Conservation (phyloP, 2,888 invertebrate species). For the Elegia similella region DNA sequence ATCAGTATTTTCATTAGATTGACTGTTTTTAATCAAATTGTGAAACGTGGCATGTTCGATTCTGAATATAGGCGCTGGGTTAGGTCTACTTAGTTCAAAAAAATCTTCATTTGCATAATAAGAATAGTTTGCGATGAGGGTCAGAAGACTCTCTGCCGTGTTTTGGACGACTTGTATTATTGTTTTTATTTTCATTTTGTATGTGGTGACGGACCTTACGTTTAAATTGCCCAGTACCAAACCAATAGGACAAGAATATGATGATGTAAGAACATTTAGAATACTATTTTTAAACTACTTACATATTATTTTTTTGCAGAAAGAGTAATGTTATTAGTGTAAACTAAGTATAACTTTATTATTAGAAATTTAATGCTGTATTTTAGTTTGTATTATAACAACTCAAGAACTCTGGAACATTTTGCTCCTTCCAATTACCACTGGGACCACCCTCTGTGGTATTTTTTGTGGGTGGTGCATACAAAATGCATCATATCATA, state of each 20-base stretch:
- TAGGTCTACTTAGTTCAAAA: background rate
- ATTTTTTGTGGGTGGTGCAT: too few relatives aligned
- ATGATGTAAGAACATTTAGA: conserved; percentile 75
- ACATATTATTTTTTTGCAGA: too few relatives aligned
- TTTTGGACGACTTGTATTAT: conserved; percentile 83
- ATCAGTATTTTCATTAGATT: background rate
- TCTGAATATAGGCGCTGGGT: background rate
- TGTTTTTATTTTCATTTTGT: conserved; percentile 83
- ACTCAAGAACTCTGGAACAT: too few relatives aligned
- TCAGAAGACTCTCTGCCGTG: conserved; percentile 79
- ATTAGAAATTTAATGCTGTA: too few relatives aligned
- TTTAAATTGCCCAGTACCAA: conserved; percentile 81
- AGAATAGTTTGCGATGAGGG: conserved; percentile 66
- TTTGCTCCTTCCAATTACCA: too few relatives aligned
- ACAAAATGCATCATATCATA: too few relatives aligned
- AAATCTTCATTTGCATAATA: background rate
- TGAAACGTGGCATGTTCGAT: background rate
- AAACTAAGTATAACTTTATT: too few relatives aligned
- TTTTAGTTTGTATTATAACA: too few relatives aligned
- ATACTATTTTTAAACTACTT: background rate
- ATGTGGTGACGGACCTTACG: conserved; percentile 84
- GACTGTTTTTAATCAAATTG: background rate
- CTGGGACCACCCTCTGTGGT: too few relatives aligned
- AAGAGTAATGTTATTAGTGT: too few relatives aligned
- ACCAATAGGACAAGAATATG: conserved; percentile 78